Evolutionary conservation across 2,797 vertebrate genomes (phyloP).

Genomic region (Moxostoma hubbsi): DNA sequence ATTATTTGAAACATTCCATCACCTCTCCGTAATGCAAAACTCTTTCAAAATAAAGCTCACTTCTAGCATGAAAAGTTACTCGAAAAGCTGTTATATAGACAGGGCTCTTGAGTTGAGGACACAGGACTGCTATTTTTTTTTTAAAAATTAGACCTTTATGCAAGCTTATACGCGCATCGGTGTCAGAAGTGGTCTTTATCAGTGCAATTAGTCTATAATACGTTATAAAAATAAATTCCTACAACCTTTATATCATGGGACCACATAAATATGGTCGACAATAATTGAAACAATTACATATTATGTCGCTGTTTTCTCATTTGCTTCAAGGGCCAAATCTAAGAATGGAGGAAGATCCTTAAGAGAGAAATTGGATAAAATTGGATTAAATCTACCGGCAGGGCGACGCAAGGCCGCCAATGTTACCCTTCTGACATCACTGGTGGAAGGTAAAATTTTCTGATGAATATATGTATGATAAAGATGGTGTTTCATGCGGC

Average conservation of each 20-base stretch:
- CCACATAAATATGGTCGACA: not conserved
- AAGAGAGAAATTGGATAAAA: conserved; percentile 99
- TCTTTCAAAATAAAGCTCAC: not conserved
- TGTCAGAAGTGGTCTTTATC: too few species aligned
- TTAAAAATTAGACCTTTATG: too few species aligned
- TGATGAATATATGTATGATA: conserved; percentile 64
- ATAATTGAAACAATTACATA: not conserved
- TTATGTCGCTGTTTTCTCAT: not conserved
- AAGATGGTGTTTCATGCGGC: conserved; percentile 65
- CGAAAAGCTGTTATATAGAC: not conserved
- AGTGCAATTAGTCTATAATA: too few species aligned
- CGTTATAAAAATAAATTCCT: too few species aligned
- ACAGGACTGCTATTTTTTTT: not conserved
- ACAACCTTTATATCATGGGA: too few species aligned
- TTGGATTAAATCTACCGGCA: conserved; percentile 98
- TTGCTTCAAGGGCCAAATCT: conserved; percentile 89
- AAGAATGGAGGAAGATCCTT: conserved; percentile 99
- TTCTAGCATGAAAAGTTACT: not conserved
- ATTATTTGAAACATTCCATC: not conserved
- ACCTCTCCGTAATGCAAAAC: not conserved
- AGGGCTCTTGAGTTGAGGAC: not conserved
- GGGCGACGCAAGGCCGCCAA: conserved; percentile 99
- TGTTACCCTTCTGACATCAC: conserved; percentile 95
- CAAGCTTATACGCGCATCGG: too few species aligned
- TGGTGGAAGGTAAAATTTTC: conserved; percentile 90